Percentiles rank a stretch among this genome's conserved stretches.
Conservation (phyloP, 2,888 invertebrate genomes). For the Agelastica alni region DNA sequence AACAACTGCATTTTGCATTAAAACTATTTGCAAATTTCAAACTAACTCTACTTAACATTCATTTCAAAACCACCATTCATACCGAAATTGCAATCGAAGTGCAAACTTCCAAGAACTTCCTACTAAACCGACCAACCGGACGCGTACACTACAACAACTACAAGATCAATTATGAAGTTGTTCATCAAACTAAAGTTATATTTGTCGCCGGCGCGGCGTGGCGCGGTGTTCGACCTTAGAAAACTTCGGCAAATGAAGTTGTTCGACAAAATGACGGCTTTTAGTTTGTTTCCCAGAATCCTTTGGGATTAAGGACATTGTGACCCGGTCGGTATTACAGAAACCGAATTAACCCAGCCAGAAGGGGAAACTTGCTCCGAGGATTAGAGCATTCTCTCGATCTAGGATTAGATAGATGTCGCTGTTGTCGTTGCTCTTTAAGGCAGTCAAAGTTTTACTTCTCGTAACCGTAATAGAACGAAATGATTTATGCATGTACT, state of each 20-base stretch:
- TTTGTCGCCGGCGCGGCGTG: constrained; percentile 35
- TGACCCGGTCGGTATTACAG: constrained; percentile 50
- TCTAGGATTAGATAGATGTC: constrained; percentile 52
- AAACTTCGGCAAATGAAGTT: constrained; percentile 49
- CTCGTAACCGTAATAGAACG: constrained; percentile 17
- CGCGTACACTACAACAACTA: constrained; percentile 6
- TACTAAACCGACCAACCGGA: constrained; percentile 1
- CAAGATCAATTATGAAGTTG: constrained; percentile 21
- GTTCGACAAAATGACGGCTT: constrained; percentile 52
- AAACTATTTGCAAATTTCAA: too few species aligned
- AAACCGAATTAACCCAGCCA: constrained; percentile 52
- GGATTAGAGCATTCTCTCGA: constrained; percentile 54
- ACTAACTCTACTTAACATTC: not conserved
- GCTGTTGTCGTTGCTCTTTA: constrained; percentile 47
- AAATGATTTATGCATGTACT: too few species aligned
- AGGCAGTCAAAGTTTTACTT: constrained; percentile 34
- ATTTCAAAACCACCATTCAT: not conserved
- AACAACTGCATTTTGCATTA: too few species aligned
- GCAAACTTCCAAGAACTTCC: not conserved
- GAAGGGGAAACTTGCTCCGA: constrained; percentile 52
- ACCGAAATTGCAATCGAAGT: constrained; percentile 3
- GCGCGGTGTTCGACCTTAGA: constrained; percentile 37
- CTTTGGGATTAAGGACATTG: constrained; percentile 53
- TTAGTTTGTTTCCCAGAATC: constrained; percentile 53
- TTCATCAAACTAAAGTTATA: constrained; percentile 30